Conservation (phyloP, 2,888 invertebrate genomes). For the Dolichomitus sp. region DNA sequence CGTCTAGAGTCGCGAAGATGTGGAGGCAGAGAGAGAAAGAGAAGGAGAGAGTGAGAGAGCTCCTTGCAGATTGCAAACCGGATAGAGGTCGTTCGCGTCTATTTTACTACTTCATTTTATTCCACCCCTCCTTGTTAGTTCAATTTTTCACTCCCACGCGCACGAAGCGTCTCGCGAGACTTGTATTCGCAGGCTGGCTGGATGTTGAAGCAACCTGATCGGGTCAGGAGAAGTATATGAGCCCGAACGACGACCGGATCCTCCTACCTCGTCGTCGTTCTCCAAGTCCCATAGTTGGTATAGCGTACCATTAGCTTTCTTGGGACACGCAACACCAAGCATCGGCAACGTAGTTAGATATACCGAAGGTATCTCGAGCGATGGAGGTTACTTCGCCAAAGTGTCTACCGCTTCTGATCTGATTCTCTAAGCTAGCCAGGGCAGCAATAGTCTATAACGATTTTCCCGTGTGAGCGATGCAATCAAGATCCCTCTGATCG, state of each 20-base stretch:
- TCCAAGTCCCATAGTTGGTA: background rate
- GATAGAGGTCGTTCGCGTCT: conserved; percentile 61
- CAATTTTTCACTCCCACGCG: conserved; percentile 64
- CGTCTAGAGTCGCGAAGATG: conserved; percentile 13
- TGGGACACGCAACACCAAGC: conserved; percentile 18
- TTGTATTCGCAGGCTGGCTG: conserved; percentile 28
- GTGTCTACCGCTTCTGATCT: conserved; percentile 52
- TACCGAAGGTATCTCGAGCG: conserved; percentile 19
- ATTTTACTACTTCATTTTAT: conserved; percentile 53
- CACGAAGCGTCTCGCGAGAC: background rate
- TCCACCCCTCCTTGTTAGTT: conserved; percentile 38
- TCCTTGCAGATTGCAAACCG: conserved; percentile 51
- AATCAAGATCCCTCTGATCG: conserved; percentile 60
- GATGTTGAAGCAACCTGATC: conserved; percentile 39
- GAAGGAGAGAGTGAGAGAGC: conserved; percentile 27
- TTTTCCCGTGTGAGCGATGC: conserved; percentile 61
- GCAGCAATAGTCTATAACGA: conserved; percentile 34
- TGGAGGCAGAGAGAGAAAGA: conserved; percentile 3
- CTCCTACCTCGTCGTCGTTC: background rate
- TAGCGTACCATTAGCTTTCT: conserved; percentile 26
- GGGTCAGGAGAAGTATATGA: conserved; percentile 16
- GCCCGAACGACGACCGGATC: conserved; percentile 45
- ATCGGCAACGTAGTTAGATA: conserved; percentile 36
- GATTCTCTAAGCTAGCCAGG: conserved; percentile 30
- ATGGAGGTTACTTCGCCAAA: conserved; percentile 51